Percentiles rank a stretch among this genome's conserved stretches.
Conservation (phyloP, 2,797 vertebrate species). For the Mustela erminea region DNA sequence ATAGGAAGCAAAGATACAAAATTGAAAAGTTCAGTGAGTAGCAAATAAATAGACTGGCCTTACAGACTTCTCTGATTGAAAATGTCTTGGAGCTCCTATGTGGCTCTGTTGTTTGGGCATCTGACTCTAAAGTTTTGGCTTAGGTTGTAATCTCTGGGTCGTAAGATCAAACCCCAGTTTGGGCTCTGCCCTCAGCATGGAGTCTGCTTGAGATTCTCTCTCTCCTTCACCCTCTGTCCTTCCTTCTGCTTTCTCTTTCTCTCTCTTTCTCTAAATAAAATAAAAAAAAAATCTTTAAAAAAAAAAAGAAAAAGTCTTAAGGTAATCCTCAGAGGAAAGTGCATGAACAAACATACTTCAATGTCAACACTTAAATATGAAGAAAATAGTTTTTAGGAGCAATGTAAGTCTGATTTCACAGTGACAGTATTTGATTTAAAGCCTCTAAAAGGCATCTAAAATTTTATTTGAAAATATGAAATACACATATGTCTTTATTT, state of each 20-base stretch:
- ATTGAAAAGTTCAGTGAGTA: not conserved
- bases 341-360: not conserved
- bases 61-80: not conserved
- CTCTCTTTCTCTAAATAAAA: not conserved
- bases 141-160: not conserved
- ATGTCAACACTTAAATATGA: not conserved
- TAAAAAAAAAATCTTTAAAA: not conserved
- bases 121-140: not conserved
- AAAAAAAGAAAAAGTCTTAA: not conserved
- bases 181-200: not conserved
- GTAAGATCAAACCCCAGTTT: not conserved
- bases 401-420: not conserved
- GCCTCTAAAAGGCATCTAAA: not conserved
- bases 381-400: not conserved
- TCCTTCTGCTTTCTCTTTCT: not conserved
- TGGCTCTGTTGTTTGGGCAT: not conserved
- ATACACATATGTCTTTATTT: not conserved
- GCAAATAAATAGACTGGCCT: conserved; percentile 11
- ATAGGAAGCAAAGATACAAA: not conserved
- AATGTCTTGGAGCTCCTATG: not conserved
- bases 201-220: not conserved
- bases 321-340: not conserved
- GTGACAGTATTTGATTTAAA: conserved; percentile 29
- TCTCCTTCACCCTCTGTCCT: not conserved
- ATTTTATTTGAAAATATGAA: not conserved